A percentile compares a stretch with the other conserved stretches of the same genome.
phyloP scores from a whole-genome alignment of 2,113 vertebrate genomes.

The Tor tambroides region DNA sequence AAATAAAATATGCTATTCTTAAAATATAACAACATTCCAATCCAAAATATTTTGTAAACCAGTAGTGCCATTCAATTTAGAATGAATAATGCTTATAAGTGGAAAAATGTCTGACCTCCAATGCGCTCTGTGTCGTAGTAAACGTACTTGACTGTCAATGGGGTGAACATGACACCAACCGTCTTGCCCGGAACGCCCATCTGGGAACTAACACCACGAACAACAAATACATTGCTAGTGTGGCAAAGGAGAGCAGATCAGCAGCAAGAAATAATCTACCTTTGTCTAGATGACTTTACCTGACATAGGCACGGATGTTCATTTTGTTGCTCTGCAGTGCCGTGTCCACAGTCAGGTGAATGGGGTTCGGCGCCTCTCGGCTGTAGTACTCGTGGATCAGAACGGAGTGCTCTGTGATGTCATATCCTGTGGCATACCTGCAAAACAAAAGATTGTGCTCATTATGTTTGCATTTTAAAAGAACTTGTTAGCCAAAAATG shows the following conservation, averaged over 20 bases:
- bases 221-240: constrained; percentile 26
- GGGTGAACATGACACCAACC: constrained; percentile 98
- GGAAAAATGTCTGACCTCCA: constrained; percentile 81
- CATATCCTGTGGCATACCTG: constrained; percentile 97
- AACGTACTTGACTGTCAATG: constrained; percentile 89
- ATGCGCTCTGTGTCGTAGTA: constrained; percentile 97
- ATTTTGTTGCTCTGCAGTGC: constrained; percentile 94
- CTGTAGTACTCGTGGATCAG: constrained; percentile 99
- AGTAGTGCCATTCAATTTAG: neutral
- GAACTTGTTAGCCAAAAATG: rapidly evolving
- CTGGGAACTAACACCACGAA: constrained; percentile 80
- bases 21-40: neutral
- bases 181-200: constrained; percentile 97
- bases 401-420: constrained; percentile 98
- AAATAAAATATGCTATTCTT: neutral
- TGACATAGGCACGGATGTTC: constrained; percentile 97
- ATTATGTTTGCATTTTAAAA: neutral
- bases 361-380: constrained; percentile 93
- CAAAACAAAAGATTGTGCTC: neutral
- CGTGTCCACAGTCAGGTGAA: constrained; percentile 93
- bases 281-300: constrained; percentile 72
- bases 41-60: neutral
- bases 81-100: neutral
- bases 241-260: neutral
- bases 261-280: neutral